Evolutionary conservation across 2,113 vertebrate species (phyloP).

Genomic region (Seriola dumerili): DNA sequence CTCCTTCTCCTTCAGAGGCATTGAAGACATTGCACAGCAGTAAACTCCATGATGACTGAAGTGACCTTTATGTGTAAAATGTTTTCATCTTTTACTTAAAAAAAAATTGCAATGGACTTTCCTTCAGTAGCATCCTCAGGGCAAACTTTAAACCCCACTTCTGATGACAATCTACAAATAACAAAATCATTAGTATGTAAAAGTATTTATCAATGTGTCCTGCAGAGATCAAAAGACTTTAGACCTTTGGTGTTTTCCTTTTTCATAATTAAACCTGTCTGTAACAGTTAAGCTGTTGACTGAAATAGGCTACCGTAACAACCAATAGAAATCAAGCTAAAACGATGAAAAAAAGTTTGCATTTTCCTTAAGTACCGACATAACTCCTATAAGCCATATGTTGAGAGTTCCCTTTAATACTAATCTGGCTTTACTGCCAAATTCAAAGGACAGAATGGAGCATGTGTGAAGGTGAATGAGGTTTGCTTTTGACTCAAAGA

Average conservation of each 20-base stretch:
- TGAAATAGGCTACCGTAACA: background rate
- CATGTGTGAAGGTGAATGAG: slow-evolving; percentile 28
- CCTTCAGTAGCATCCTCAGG: background rate
- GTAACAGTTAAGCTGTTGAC: background rate
- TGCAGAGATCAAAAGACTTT: background rate
- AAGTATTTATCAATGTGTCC: background rate
- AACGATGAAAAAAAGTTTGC: background rate
- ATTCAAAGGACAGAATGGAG: slow-evolving; percentile 3
- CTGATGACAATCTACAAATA: background rate
- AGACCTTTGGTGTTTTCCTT: background rate
- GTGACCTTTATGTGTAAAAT: background rate
- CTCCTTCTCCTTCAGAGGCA: background rate
- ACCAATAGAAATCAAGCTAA: background rate
- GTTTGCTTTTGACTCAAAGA: slow-evolving; percentile 22
- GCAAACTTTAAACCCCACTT: too few species aligned
- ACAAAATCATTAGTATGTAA: background rate
- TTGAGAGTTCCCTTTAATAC: background rate
- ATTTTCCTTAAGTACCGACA: background rate
- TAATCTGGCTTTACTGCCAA: slow-evolving; percentile 17
- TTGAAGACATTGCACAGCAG: background rate
- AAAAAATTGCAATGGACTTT: background rate
- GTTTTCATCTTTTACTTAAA: background rate
- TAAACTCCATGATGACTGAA: background rate
- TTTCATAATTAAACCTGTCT: background rate
- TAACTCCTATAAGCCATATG: background rate